These are phyloP conservation scores for Muricea muricata DNA, from an alignment of 92 coral and sea anemone species.

Conservation along the genomic window DNA sequence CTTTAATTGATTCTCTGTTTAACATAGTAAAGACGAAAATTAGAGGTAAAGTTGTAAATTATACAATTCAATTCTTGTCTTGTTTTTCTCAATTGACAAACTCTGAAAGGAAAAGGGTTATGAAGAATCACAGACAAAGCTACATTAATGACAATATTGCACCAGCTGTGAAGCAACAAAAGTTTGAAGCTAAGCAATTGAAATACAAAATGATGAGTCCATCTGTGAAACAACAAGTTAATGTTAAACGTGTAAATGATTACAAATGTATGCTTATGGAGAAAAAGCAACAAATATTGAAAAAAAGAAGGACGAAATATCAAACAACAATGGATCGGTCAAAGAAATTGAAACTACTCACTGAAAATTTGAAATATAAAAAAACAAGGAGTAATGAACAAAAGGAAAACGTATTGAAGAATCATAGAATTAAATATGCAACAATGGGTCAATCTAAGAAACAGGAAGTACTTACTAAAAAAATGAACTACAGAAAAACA, in stretches of 20 bases:
- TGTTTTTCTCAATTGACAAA: constrained; percentile 14
- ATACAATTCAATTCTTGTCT: not conserved
- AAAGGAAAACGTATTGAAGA: not conserved
- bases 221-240: not conserved
- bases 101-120: constrained; percentile 15
- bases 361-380: too few relatives aligned
- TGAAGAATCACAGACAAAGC: constrained; percentile 35
- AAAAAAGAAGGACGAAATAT: not conserved
- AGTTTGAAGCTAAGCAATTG: not conserved
- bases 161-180: constrained; percentile 40
- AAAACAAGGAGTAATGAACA: not conserved
- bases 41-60: not conserved
- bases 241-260: too few relatives aligned
- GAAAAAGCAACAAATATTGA: not conserved
- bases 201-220: constrained; percentile 27
- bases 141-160: constrained; percentile 45
- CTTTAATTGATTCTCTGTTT: not conserved
- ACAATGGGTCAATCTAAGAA: not conserved
- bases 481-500: not conserved
- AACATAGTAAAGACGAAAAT: not conserved
- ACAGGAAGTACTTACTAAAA: not conserved
- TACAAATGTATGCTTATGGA: not conserved
- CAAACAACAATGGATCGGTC: not conserved
- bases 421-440: not conserved
- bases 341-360: not conserved